phyloP scores from a whole-genome alignment of 1,140 invertebrate genomes.

The Aleiodes sp. region DNA sequence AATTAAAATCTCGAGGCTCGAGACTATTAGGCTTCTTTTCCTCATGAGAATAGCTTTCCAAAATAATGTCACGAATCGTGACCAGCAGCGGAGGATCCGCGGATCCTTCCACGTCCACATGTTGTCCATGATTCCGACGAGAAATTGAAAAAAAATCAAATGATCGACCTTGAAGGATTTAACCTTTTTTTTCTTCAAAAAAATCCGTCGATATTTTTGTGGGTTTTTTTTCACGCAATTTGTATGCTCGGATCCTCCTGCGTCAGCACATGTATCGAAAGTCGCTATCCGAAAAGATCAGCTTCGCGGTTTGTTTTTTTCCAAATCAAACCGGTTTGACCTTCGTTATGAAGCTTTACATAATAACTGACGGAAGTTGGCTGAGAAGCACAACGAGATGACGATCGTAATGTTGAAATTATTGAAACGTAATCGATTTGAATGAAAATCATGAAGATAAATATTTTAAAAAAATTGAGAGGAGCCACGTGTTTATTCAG shows the following conservation, averaged over 20 bases:
- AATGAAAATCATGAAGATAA: background rate
- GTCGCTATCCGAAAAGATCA: too few species aligned
- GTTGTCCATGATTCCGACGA: background rate
- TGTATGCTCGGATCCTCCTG: too few species aligned
- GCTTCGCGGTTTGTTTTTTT: too few species aligned
- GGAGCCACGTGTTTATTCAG: slow-evolving; percentile 25
- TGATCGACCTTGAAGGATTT: background rate
- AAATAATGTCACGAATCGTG: slow-evolving; percentile 33
- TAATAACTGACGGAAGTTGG: background rate
- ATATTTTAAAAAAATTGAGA: background rate
- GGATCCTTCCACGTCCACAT: background rate
- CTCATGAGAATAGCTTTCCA: slow-evolving; percentile 43
- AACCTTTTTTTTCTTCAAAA: too few species aligned
- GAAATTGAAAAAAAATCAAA: background rate
- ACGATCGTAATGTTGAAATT: background rate
- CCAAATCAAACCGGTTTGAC: too few species aligned
- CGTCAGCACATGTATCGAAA: too few species aligned
- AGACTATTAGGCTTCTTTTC: slow-evolving; percentile 27
- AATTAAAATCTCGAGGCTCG: slow-evolving; percentile 39
- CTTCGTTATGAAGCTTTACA: background rate
- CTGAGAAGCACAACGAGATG: background rate
- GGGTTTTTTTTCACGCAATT: too few species aligned
- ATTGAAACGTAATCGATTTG: background rate
- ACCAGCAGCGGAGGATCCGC: background rate
- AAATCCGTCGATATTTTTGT: too few species aligned